Base-by-base conservation (phyloP, 2,888 invertebrate genomes). In the Chymomyza fuscimana region DNA sequence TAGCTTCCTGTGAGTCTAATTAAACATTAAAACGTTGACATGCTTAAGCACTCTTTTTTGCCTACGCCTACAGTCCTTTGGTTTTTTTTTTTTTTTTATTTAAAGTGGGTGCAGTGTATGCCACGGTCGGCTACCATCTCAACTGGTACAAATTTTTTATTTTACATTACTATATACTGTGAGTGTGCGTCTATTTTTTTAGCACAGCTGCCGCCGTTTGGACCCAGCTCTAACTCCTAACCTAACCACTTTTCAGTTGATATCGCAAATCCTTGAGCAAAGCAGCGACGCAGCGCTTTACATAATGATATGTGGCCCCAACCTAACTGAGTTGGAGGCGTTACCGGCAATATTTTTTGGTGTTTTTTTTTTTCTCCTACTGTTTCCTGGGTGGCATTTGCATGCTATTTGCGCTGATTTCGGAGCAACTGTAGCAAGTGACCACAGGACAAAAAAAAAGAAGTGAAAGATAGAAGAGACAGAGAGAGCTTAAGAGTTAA, bases 231-330 rank as follows among this genome's bases (percentile, higher is more conserved):
- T 46, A 46, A 46, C 40, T 46, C 40, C 40, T 46, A 54, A 19
- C 54, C 82, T 82, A 82, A 81, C 79, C 79, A 82, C 82, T 82
- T 81, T 82, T 82, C 81, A 80, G 80, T 80, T 82, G 79, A 82
- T 81, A 81, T 85, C 80, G 87, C 82, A 88, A 88, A 88, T 87
- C 85, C 86, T 86, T 86, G 73, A 78, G 54, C 54, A 19, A 16
- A 19, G 40, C 40, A 46, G 40, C 40, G 40, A 46, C 72, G 72
- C 80, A 74, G 76, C 77, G 85, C 79, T 81, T 46, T 82, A 87
- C 86, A 85, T 82, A 86, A 87, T 88, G 85, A 81, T 80, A 80
- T 82, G 83, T 82, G 82, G 76, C 68, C 78, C 74, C 40, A 46
- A 46, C 40, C 12, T 46, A 46, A 46, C 40, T 12, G 40, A 46